These are phyloP conservation scores for Microcebus lehilahytsara DNA, from an alignment of 2,113 vertebrate species.

Conservation along the genomic window DNA sequence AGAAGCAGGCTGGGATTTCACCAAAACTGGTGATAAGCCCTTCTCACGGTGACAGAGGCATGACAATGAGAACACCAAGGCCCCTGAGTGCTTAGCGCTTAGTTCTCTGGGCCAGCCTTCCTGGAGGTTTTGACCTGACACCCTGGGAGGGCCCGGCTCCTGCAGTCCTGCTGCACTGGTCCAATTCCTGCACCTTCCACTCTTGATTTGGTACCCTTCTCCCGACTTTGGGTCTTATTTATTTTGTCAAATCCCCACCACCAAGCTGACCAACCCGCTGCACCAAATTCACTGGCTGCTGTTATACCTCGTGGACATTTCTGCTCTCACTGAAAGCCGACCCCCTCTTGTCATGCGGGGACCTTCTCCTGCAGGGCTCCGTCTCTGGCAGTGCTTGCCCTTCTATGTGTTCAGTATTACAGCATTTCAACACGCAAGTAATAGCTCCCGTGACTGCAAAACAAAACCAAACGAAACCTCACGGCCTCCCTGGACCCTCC, in stretches of 20 bases:
- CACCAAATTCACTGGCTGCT: not conserved
- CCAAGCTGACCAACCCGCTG: not conserved
- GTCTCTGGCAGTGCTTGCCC: not conserved
- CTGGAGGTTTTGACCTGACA: not conserved
- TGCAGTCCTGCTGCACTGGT: not conserved
- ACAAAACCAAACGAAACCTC: not conserved
- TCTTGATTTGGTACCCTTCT: not conserved
- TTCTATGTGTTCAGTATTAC: not conserved
- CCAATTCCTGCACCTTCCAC: not conserved
- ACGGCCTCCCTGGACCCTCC: not conserved
- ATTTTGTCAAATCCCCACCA: not conserved
- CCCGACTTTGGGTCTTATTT: not conserved
- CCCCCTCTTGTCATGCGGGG: not conserved
- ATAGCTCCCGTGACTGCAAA: not conserved
- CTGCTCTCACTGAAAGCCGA: not conserved
- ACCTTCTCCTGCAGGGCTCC: not conserved
- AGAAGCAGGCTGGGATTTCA: not conserved
- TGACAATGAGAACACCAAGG: not conserved
- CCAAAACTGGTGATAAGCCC: not conserved
- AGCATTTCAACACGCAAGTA: not conserved
- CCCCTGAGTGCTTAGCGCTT: not conserved
- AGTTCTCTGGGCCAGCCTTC: not conserved
- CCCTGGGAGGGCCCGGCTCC: not conserved
- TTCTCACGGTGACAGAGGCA: too few species aligned
- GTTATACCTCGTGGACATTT: fast-evolving